Percentiles rank a stretch among this genome's conserved stretches.
These are phyloP conservation scores for Limnephilus lunatus DNA, from an alignment of 2,888 invertebrate species.

Conservation along the genomic window DNA sequence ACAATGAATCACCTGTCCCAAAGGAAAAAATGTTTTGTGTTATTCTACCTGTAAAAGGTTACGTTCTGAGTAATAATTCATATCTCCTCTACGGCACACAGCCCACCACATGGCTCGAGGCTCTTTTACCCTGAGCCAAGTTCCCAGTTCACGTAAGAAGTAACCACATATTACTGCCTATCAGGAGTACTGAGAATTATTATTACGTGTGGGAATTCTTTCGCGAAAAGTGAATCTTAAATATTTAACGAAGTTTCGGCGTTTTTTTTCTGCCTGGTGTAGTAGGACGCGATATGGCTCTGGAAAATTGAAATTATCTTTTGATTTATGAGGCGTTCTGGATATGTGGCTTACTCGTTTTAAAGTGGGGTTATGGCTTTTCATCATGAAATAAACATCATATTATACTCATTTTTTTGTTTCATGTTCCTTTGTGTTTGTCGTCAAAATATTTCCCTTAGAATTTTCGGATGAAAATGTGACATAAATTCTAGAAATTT, in stretches of 20 bases:
- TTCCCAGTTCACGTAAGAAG: not conserved
- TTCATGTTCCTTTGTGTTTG: not conserved
- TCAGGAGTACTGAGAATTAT: not conserved
- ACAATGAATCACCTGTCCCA: conserved; percentile 9
- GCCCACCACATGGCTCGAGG: not conserved
- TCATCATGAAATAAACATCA: not conserved
- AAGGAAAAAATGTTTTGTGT: conserved; percentile 3
- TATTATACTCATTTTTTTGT: not conserved
- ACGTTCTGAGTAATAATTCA: conserved; percentile 35
- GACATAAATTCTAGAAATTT: not conserved
- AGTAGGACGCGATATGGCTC: not conserved
- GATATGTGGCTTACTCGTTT: not conserved
- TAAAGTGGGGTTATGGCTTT: not conserved
- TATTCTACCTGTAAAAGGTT: conserved; percentile 29
- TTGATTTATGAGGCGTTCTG: not conserved
- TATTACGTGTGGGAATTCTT: not conserved
- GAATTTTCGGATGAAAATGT: not conserved
- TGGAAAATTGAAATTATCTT: not conserved
- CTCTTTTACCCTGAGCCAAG: not conserved
- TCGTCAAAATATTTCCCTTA: not conserved
- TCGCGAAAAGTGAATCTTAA: not conserved
- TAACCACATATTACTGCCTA: not conserved
- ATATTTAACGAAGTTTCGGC: not conserved
- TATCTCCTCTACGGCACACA: not conserved
- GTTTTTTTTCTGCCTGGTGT: not conserved